Conservation (phyloP, 1,140 invertebrate genomes). For the Paracyclopina nana region DNA sequence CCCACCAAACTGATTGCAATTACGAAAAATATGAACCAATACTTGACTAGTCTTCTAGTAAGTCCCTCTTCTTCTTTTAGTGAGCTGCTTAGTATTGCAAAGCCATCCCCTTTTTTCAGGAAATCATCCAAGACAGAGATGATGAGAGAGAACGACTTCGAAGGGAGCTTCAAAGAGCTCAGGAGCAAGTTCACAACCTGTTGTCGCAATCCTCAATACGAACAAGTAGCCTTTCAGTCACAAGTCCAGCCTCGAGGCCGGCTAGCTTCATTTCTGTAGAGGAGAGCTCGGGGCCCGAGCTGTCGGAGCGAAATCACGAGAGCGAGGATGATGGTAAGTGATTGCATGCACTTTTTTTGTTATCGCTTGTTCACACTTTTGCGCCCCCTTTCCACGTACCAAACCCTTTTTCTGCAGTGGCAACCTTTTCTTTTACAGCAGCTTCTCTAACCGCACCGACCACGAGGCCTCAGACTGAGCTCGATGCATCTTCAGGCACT, state of each 20-base stretch:
- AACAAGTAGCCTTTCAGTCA: neutral
- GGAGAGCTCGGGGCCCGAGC: neutral
- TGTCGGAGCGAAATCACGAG: neutral
- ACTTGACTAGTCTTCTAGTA: slow-evolving; percentile 38
- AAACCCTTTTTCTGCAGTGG: too few relatives aligned
- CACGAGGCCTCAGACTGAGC: too few relatives aligned
- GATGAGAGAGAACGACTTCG: slow-evolving; percentile 49
- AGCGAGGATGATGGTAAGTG: slow-evolving; percentile 2
- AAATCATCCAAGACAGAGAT: slow-evolving; percentile 46
- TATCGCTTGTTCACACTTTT: too few relatives aligned
- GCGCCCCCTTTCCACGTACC: too few relatives aligned
- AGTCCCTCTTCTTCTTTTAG: slow-evolving; percentile 15
- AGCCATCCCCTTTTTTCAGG: slow-evolving; percentile 29
- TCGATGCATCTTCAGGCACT: too few relatives aligned
- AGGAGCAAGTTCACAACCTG: slow-evolving; percentile 42
- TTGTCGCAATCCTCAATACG: neutral
- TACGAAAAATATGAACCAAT: slow-evolving; percentile 32
- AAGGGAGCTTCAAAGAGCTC: slow-evolving; percentile 42
- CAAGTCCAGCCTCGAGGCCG: neutral
- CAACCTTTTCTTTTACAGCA: too few relatives aligned
- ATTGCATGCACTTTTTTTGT: neutral
- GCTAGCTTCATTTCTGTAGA: slow-evolving; percentile 8
- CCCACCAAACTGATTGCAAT: slow-evolving; percentile 31
- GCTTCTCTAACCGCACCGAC: too few relatives aligned
- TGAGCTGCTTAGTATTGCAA: slow-evolving; percentile 16